These are phyloP conservation scores for Hiodon alosoides DNA, from an alignment of 2,113 vertebrate species.

Conservation along the genomic window DNA sequence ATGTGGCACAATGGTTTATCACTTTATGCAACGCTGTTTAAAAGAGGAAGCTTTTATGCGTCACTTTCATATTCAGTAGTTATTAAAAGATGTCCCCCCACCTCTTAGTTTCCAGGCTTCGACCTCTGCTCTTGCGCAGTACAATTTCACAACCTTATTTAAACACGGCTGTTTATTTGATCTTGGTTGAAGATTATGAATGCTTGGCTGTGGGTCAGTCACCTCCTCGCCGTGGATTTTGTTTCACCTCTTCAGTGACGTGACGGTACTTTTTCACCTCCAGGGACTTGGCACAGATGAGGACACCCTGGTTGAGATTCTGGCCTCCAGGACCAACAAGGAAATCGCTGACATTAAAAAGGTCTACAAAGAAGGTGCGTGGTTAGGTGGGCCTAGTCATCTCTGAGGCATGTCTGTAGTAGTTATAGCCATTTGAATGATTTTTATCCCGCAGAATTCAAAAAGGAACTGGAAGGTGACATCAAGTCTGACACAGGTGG, in stretches of 20 bases:
- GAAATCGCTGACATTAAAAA: constrained; percentile 70
- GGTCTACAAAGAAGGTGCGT: constrained; percentile 77
- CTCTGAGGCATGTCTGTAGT: background rate
- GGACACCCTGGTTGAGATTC: constrained; percentile 80
- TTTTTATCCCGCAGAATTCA: constrained; percentile 65
- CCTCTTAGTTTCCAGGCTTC: no score
- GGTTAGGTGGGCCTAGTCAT: background rate
- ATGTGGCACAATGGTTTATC: no score
- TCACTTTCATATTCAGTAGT: no score
- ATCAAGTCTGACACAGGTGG: constrained; percentile 83
- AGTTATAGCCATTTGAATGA: background rate
- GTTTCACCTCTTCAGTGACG: background rate
- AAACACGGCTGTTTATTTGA: no score
- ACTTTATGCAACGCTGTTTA: no score
- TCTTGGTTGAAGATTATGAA: background rate
- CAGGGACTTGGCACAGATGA: constrained; percentile 92
- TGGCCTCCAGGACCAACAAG: constrained; percentile 76
- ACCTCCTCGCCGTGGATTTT: no score
- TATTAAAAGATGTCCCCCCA: no score
- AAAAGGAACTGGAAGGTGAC: constrained; percentile 81
- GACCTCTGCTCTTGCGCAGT: no score
- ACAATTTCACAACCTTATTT: no score
- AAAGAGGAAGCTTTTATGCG: no score
- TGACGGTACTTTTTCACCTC: constrained; percentile 1
- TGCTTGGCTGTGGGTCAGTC: background rate